phyloP scores from a whole-genome alignment of 2,888 invertebrate species.

The Anticlea derivata region DNA sequence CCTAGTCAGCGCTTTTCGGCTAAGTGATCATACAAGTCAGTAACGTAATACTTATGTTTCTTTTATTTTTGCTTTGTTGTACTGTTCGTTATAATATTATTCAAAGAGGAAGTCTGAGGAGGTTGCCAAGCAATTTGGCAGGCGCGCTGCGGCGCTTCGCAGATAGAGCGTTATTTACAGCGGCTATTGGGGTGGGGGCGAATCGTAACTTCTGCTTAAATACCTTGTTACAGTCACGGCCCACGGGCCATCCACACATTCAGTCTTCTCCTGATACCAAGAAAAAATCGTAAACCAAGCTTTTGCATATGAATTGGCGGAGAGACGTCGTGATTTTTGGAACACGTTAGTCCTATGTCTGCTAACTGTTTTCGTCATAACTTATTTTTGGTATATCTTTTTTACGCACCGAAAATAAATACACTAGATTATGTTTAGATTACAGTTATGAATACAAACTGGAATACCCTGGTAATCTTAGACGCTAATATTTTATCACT shows the following conservation, averaged over 20 bases:
- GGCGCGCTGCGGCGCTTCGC: conserved; percentile 61
- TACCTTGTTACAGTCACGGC: conserved; percentile 64
- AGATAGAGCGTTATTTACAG: conserved; percentile 77
- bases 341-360: conserved; percentile 26
- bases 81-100: conserved; percentile 73
- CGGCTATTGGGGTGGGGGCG: conserved; percentile 63
- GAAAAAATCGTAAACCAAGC: conserved; percentile 47
- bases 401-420: too few species aligned
- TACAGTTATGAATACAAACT: too few species aligned
- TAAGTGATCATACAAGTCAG: conserved; percentile 37
- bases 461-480: too few species aligned
- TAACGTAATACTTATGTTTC: conserved; percentile 46
- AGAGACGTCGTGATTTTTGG: conserved; percentile 27
- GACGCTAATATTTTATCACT: too few species aligned
- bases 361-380: conserved; percentile 4
- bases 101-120: conserved; percentile 77
- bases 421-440: too few species aligned
- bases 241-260: conserved; percentile 47
- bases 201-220: conserved; percentile 76
- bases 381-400: too few species aligned
- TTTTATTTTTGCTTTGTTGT: conserved; percentile 70
- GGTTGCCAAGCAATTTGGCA: conserved; percentile 81
- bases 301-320: conserved; percentile 35
- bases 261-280: conserved; percentile 45
- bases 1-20: conserved; percentile 4